Base-by-base conservation (phyloP, 35 echinoderm and acorn worm species). In the Apostichopus parvimensis region DNA sequence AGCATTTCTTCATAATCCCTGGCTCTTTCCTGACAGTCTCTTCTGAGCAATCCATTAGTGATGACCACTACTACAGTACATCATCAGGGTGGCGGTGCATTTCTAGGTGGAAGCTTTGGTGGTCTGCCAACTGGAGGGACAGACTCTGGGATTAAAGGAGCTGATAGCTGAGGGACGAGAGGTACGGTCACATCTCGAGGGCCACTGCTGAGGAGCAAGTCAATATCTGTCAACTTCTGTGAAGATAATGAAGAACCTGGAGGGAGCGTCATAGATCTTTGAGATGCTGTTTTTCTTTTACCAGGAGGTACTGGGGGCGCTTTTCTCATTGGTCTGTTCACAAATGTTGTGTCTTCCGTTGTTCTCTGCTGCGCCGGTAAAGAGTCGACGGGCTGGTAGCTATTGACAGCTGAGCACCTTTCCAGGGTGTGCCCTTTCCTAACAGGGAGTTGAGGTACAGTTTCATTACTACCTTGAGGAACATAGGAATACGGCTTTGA, bases 251-350 rank as follows among this genome's bases (percentile, higher is more conserved):
- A 34, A 25, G 57, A 72, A 0, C 86, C 86, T 12, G 86, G 4
- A 9, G 86, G 86, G 23, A 88, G 57, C 14, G 86, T 88, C 86
- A 45, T 68, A 9, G 86, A 25, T 62, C 86, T 72, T 14, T 71
- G 86, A 0, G 86, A 14, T 5, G 60, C 61, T 5, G 61, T 17
- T 62, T 20, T 77, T 59, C 78, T 91, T 56, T 79, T 79, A 0
- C 72, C 73, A 6, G 89, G 89, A 8, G 89, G 73, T 4, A 56
- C 45, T 34, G 28, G 2, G 54, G 89, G 89, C 73, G 89, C 89
- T 91, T 78, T 77, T 91, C 89, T 91, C 22, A 66, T 53, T 21
- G 89, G 89, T 59, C 55, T 91, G 8, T 13, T 21, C 0, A 52
- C 24, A 71, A 62, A 57, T 54, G 6, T 5, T 18, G 81, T 53